Evolutionary conservation across 2,888 invertebrate species (phyloP).

Genomic region (Acronicta leporina): DNA sequence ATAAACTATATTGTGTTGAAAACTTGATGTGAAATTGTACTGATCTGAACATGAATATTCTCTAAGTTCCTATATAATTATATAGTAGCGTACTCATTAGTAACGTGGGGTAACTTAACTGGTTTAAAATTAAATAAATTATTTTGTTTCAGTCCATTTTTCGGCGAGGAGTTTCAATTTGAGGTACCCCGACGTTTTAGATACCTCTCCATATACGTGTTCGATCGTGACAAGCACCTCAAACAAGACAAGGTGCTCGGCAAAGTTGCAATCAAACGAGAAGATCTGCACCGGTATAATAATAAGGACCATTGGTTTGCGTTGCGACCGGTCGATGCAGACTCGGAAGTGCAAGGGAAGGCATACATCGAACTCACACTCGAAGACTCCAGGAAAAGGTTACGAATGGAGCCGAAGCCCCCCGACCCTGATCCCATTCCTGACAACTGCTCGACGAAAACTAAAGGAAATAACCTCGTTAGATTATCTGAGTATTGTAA

Average conservation of each 20-base stretch:
- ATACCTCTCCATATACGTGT: slow-evolving; percentile 96
- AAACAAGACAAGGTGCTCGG: slow-evolving; percentile 95
- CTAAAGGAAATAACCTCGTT: slow-evolving; percentile 81
- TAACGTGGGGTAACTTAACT: too few species aligned
- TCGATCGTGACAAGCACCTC: slow-evolving; percentile 95
- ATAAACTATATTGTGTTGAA: slow-evolving; percentile 69
- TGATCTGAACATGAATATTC: slow-evolving; percentile 63
- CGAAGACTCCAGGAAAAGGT: slow-evolving; percentile 88
- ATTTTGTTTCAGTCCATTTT: slow-evolving; percentile 93
- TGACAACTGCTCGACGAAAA: slow-evolving; percentile 75
- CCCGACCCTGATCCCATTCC: slow-evolving; percentile 79
- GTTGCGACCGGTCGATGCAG: slow-evolving; percentile 94
- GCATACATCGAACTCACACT: slow-evolving; percentile 94
- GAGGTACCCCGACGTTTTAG: slow-evolving; percentile 97
- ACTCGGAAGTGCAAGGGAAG: slow-evolving; percentile 97
- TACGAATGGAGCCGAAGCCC: slow-evolving; percentile 87
- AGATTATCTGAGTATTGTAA: slow-evolving; percentile 85
- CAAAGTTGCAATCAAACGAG: slow-evolving; percentile 95
- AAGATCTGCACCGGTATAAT: slow-evolving; percentile 95
- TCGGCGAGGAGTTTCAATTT: slow-evolving; percentile 97
- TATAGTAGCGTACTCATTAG: too few species aligned
- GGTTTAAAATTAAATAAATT: slow-evolving; percentile 6
- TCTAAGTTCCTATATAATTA: too few species aligned
- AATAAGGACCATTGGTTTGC: slow-evolving; percentile 98
- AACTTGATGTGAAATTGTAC: slow-evolving; percentile 65